These are phyloP conservation scores for Gallirallus australis DNA, from an alignment of 2,797 vertebrate genomes.

Conservation along the genomic window DNA sequence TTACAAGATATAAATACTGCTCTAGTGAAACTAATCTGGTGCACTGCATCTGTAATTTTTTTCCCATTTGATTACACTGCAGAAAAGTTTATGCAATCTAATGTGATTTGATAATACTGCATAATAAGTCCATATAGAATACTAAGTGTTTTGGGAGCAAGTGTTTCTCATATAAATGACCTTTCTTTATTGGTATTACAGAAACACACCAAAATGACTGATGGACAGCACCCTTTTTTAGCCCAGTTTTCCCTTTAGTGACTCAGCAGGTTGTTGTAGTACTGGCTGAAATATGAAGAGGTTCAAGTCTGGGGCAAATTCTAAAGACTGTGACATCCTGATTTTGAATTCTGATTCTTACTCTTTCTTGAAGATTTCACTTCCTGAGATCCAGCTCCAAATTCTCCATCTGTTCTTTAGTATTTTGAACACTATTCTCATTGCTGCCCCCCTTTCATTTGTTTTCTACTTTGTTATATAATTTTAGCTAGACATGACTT, in stretches of 20 bases:
- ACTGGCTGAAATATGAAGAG: not conserved
- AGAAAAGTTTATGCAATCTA: slow-evolving; percentile 33
- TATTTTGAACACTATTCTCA: not conserved
- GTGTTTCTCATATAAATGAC: not conserved
- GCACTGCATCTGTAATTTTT: not conserved
- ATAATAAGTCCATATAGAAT: not conserved
- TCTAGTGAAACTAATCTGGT: slow-evolving; percentile 39
- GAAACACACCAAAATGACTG: not conserved
- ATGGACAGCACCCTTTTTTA: fast-evolving
- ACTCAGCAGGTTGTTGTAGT: not conserved
- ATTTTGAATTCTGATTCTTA: not conserved
- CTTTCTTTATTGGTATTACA: not conserved
- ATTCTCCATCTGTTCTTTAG: not conserved
- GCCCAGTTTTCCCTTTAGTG: not conserved
- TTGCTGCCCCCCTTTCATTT: not conserved
- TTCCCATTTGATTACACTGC: slow-evolving; percentile 23
- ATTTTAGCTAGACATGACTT: not conserved
- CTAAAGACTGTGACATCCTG: not conserved
- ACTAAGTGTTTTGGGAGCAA: not conserved
- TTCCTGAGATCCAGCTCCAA: not conserved
- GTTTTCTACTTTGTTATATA: not conserved
- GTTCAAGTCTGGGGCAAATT: not conserved
- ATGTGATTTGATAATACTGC: slow-evolving; percentile 22
- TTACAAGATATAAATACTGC: slow-evolving; percentile 7
- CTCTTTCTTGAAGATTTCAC: not conserved